These are phyloP conservation scores for Acanthococcus lagerstroemiae DNA, from an alignment of 2,888 invertebrate species.

Conservation along the genomic window DNA sequence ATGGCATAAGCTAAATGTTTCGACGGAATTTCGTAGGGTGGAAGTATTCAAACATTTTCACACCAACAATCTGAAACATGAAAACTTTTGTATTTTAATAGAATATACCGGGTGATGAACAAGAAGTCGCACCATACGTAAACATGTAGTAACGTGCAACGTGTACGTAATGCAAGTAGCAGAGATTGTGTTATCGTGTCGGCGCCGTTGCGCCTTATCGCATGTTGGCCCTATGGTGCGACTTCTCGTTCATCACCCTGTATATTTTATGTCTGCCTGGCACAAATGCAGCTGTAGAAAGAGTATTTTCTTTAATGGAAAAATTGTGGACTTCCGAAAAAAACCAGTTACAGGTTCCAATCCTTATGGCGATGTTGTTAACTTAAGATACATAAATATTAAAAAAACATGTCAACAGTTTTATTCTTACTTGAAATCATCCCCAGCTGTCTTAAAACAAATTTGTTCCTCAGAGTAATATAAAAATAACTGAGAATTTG, in stretches of 20 bases:
- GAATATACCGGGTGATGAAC: too few relatives aligned
- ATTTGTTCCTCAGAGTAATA: not conserved
- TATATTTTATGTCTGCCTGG: not conserved
- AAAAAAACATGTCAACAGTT: not conserved
- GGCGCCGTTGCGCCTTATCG: too few relatives aligned
- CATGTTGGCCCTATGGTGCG: too few relatives aligned
- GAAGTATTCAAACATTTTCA: not conserved
- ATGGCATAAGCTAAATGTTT: not conserved
- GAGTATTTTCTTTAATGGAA: not conserved
- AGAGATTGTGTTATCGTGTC: too few relatives aligned
- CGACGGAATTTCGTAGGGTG: not conserved
- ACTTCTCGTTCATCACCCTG: too few relatives aligned
- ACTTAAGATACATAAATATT: not conserved
- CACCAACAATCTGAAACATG: not conserved
- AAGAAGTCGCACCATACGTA: too few relatives aligned
- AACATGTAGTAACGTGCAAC: too few relatives aligned
- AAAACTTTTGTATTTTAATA: not conserved
- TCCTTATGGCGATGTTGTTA: not conserved
- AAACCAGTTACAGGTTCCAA: not conserved
- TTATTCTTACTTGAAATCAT: not conserved
- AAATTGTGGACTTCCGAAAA: not conserved
- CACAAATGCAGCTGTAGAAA: not conserved
- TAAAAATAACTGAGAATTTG: not conserved
- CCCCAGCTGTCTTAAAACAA: not conserved
- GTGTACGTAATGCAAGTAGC: too few relatives aligned